phyloP scores from a whole-genome alignment of 2,888 invertebrate genomes.

The Eudiplozoon nipponicum region DNA sequence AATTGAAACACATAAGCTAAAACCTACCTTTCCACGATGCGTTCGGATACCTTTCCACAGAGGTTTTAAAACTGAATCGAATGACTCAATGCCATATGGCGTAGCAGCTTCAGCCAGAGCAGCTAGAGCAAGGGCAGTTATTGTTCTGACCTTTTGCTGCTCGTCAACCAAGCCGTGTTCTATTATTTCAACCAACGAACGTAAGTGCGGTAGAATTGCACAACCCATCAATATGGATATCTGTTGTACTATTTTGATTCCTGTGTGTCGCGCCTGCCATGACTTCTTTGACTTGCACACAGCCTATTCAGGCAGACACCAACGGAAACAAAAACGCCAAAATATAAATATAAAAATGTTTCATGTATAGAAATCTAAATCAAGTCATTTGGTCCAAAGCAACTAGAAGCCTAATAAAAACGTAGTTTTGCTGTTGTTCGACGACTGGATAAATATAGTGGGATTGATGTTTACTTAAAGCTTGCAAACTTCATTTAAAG shows the following conservation, averaged over 20 bases:
- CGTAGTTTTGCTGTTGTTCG: no score
- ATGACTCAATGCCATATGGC: conserved; percentile 96
- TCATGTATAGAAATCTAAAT: no score
- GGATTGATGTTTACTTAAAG: no score
- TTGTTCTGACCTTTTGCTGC: conserved; percentile 90
- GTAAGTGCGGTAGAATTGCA: conserved; percentile 82
- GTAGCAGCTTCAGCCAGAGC: conserved; percentile 93
- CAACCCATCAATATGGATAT: conserved; percentile 98
- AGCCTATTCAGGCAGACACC: no score
- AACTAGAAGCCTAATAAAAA: no score
- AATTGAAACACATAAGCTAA: not conserved
- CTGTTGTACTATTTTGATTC: conserved; percentile 73
- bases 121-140: conserved; percentile 82
- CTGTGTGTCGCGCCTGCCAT: conserved; percentile 71
- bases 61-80: conserved; percentile 90
- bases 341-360: no score
- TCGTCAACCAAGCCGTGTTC: conserved; percentile 89
- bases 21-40: conserved; percentile 34
- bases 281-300: conserved; percentile 95
- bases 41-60: conserved; percentile 90
- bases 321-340: no score
- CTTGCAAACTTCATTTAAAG: no score
- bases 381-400: no score
- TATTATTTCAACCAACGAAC: conserved; percentile 86
- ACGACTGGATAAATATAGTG: no score